Evolutionary conservation across 2,888 invertebrate genomes (phyloP), one percentile per base, ranked within the genome.

Genomic region (Prosapia bicincta): DNA sequence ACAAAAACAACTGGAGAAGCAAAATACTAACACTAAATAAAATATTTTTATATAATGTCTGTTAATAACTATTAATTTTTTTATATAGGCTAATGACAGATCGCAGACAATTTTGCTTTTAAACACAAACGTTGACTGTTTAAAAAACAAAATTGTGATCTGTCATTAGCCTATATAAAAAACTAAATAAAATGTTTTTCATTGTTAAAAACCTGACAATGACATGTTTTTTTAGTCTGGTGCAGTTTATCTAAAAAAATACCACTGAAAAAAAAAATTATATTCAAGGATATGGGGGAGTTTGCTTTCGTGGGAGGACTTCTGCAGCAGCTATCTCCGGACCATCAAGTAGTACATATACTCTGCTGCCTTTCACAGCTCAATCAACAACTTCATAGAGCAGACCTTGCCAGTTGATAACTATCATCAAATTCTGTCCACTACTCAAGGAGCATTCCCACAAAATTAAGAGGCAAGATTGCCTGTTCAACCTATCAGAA

Each of bases 201-300:
- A 75, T 6, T 25, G 32, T n/a, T n/a, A n/a, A 20, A 32, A 32
- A 71, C 71, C 75, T 32, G 71, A 75, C 66, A 75, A 71, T 71
- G 76, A 76, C 68, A 32, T 76, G 32, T 76, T 76, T 68, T 72
- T 76, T 54, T 28, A 76, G 72, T 38, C 72, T 76, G 7, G n/a
- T 76, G 13, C 76, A 68, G 13, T 66, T 66, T 30, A 28, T 69
- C 7, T 25, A 54, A n/a, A 72, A 76, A 30, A n/a, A 72, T 72
- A 43, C 72, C 72, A 0, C 6, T n/a, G 24, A 30, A 76, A 54
- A 54, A 54, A 13, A 75, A 75, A 26, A 26, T 76, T 10, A 24
- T 28, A 54, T 76, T 76, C 26, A 25, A 72, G 30, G 71, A 69
- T 72, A 71, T 75, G 9, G 75, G 68, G 20, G 66, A 71, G 43